Evolutionary conservation across 2,888 invertebrate species (phyloP).

Genomic region (Cheilosia variabilis): DNA sequence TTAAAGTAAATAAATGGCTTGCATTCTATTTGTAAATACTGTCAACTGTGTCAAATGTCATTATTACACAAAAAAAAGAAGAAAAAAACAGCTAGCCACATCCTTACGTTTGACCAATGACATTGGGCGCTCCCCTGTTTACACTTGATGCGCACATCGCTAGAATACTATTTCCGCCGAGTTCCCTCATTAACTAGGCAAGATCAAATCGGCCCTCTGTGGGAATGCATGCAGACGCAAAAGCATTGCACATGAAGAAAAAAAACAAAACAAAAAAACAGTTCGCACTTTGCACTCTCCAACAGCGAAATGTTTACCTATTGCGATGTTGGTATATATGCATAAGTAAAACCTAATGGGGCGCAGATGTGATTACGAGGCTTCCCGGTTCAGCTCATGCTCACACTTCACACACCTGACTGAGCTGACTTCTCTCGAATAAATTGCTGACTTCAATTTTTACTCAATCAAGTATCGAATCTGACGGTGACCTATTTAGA

Average conservation of each 20-base stretch:
- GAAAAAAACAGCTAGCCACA: background rate
- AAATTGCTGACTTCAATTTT: conserved; percentile 51
- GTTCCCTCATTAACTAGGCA: background rate
- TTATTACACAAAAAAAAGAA: background rate
- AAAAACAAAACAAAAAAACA: background rate
- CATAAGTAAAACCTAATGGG: background rate
- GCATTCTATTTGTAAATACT: conserved; percentile 9
- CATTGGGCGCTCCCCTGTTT: conserved; percentile 5
- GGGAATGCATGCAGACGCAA: background rate
- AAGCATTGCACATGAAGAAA: background rate
- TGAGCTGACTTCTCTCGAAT: conserved; percentile 44
- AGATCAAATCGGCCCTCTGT: conserved; percentile 6
- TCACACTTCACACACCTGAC: background rate
- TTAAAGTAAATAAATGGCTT: conserved; percentile 11
- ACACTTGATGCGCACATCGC: background rate
- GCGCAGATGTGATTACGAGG: conserved; percentile 9
- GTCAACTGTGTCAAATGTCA: conserved; percentile 3
- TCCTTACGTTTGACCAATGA: background rate
- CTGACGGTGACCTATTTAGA: conserved; percentile 66
- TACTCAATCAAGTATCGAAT: conserved; percentile 64
- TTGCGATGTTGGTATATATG: conserved; percentile 2
- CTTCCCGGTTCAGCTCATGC: conserved; percentile 9
- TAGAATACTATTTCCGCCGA: conserved; percentile 11
- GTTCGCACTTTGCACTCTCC: conserved; percentile 10
- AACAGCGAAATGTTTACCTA: conserved; percentile 3